Conservation (phyloP, 2,797 vertebrate species). For the Chaetodon trifasciatus region DNA sequence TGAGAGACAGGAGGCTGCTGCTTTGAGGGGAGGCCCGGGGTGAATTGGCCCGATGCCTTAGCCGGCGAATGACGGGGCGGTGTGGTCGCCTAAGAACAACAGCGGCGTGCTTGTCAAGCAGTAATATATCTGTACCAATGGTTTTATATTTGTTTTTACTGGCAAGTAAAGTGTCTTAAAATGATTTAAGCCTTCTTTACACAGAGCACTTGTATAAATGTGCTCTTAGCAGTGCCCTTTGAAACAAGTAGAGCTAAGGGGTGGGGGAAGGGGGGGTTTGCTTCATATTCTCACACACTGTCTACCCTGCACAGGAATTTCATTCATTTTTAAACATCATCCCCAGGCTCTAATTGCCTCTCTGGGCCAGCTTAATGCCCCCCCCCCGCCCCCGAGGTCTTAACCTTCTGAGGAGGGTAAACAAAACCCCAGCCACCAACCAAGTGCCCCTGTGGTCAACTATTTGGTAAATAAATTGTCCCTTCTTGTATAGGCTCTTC, state of each 20-base stretch:
- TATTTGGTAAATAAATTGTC: slow-evolving; percentile 7
- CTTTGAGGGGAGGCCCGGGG: slow-evolving; percentile 37
- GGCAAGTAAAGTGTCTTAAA: slow-evolving; percentile 62
- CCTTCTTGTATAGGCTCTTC: slow-evolving; percentile 9
- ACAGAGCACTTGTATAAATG: slow-evolving; percentile 56
- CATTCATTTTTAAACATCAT: slow-evolving; percentile 78
- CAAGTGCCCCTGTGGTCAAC: neutral
- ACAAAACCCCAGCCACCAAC: slow-evolving; percentile 49
- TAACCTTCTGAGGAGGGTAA: slow-evolving; percentile 48
- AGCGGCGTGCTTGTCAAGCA: slow-evolving; percentile 35
- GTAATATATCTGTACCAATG: slow-evolving; percentile 49
- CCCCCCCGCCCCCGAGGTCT: slow-evolving; percentile 15
- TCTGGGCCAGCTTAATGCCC: slow-evolving; percentile 43
- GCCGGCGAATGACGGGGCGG: slow-evolving; percentile 32
- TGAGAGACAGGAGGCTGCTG: slow-evolving; percentile 44
- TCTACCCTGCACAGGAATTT: slow-evolving; percentile 72
- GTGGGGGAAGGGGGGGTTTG: slow-evolving; percentile 36
- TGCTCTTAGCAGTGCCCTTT: slow-evolving; percentile 46
- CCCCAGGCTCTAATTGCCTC: slow-evolving; percentile 72
- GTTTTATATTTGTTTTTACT: slow-evolving; percentile 21
- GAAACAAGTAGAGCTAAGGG: slow-evolving; percentile 49
- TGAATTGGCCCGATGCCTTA: slow-evolving; percentile 41
- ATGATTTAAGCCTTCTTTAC: slow-evolving; percentile 62
- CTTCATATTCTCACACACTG: slow-evolving; percentile 59
- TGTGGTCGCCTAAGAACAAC: slow-evolving; percentile 51